These are phyloP conservation scores for Nematolebias whitei DNA, from an alignment of 2,113 vertebrate species.

Conservation along the genomic window DNA sequence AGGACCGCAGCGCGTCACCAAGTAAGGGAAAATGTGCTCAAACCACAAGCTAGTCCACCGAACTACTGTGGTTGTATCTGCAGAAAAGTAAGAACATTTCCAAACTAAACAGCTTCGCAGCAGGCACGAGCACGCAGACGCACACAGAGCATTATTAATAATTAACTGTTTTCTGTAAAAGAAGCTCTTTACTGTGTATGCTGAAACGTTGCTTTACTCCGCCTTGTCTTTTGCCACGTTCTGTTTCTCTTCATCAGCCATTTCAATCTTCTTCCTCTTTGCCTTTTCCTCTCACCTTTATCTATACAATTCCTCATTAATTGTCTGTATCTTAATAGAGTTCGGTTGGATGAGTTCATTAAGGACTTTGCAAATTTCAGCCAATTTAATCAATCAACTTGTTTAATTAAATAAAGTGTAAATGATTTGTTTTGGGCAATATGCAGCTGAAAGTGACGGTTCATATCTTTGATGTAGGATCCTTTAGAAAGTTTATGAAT, in stretches of 20 bases:
- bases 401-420: neutral
- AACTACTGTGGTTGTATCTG: slow-evolving; percentile 6
- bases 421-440: neutral
- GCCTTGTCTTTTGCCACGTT: slow-evolving; percentile 16
- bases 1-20: no score
- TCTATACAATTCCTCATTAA: neutral
- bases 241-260: neutral
- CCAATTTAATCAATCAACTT: neutral
- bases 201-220: slow-evolving; percentile 39
- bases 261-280: neutral
- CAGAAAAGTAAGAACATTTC: slow-evolving; percentile 22
- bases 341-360: neutral
- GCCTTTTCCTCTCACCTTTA: neutral
- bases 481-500: no score
- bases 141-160: slow-evolving; percentile 43
- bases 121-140: neutral
- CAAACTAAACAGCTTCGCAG: slow-evolving; percentile 20
- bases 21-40: slow-evolving; percentile 6
- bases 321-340: neutral
- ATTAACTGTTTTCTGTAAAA: slow-evolving; percentile 58
- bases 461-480: no score
- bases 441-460: no score
- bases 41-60: slow-evolving; percentile 15
- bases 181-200: slow-evolving; percentile 57
- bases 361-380: neutral